Conservation (phyloP, 2,888 invertebrate species). For the Tyria jacobaeae region DNA sequence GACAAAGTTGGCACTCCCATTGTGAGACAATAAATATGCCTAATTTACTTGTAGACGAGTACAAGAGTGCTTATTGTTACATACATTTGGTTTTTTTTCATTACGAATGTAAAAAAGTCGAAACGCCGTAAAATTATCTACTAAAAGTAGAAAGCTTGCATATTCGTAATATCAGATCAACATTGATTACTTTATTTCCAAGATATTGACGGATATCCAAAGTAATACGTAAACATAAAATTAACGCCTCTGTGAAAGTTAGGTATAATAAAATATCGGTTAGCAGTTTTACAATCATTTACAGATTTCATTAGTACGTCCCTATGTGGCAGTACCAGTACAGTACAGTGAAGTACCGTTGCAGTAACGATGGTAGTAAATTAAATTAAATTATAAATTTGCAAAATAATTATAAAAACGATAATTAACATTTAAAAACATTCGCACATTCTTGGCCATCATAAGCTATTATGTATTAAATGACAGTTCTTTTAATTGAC, state of each 20-base stretch:
- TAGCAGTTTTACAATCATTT: not conserved
- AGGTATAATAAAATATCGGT: not conserved
- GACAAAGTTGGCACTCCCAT: conserved; percentile 43
- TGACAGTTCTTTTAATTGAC: no score
- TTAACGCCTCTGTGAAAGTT: not conserved
- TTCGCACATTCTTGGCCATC: not conserved
- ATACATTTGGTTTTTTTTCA: conserved; percentile 36
- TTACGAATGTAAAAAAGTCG: conserved; percentile 43
- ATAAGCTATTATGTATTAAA: no score
- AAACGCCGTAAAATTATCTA: conserved; percentile 29
- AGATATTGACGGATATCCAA: conserved; percentile 5
- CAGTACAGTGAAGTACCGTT: no score
- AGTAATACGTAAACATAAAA: not conserved
- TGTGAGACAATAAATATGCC: conserved; percentile 51
- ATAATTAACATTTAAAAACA: not conserved
- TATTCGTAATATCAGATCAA: conserved; percentile 21
- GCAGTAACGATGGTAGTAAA: no score
- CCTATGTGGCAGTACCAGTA: not conserved
- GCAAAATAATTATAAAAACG: not conserved
- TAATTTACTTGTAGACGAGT: conserved; percentile 45
- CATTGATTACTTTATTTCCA: conserved; percentile 24
- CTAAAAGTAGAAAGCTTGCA: conserved; percentile 44
- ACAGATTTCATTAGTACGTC: not conserved
- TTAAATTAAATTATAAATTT: no score
- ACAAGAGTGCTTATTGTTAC: conserved; percentile 37